Percentiles rank a stretch among this genome's conserved stretches.
Evolutionary conservation across 2,113 vertebrate species (phyloP).

Genomic region (Empidonax alnorum): DNA sequence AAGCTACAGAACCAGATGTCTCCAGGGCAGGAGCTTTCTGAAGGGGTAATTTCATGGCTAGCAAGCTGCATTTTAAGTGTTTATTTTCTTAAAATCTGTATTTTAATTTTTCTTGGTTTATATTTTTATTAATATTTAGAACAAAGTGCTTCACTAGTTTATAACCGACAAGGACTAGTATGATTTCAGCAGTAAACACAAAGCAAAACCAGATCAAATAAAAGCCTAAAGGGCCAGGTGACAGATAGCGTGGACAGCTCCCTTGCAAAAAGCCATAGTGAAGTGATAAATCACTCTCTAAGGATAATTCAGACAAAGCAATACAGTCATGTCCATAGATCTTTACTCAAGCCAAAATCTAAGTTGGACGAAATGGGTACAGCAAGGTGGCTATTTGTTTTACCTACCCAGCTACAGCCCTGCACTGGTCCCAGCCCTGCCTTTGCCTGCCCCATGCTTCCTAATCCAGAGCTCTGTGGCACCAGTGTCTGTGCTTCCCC

Average conservation of each 20-base stretch:
- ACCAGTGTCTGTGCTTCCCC: fast-evolving
- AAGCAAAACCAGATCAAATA: not conserved
- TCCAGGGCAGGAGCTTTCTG: not conserved
- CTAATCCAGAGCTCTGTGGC: not conserved
- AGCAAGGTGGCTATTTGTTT: not conserved
- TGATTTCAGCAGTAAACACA: not conserved
- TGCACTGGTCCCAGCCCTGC: not conserved
- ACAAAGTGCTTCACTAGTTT: not conserved
- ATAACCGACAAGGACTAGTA: not conserved
- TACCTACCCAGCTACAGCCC: not conserved
- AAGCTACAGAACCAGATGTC: not conserved
- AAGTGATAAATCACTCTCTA: not conserved
- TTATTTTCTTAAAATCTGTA: not conserved
- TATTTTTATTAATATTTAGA: not conserved
- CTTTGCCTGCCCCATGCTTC: fast-evolving
- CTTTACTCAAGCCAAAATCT: not conserved
- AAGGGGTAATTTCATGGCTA: not conserved
- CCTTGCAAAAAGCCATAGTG: not conserved
- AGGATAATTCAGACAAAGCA: not conserved
- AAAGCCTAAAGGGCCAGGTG: not conserved
- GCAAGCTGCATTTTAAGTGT: not conserved
- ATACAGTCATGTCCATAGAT: not conserved
- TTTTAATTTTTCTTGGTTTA: not conserved
- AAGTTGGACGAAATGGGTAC: not conserved
- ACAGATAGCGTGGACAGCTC: not conserved